These are phyloP conservation scores for Sebastes oblongus DNA, from an alignment of 2,797 vertebrate genomes.

Conservation along the genomic window DNA sequence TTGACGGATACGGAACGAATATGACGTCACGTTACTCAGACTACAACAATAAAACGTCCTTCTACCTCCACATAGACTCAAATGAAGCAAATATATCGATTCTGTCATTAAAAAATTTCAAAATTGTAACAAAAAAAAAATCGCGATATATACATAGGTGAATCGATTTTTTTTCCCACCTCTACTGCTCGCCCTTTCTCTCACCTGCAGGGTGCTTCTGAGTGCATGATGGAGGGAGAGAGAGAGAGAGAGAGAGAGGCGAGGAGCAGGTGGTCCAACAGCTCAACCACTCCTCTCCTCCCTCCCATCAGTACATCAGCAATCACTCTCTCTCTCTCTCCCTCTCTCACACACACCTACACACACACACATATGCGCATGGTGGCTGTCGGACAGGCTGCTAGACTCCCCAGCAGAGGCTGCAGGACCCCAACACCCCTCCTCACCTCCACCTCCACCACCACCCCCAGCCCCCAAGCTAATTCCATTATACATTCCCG, in stretches of 20 bases:
- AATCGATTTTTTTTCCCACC: too few species aligned
- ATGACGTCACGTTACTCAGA: too few species aligned
- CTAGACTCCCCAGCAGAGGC: constrained; percentile 70
- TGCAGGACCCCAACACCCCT: constrained; percentile 32
- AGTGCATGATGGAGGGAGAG: constrained; percentile 2
- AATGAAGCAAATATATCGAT: too few species aligned
- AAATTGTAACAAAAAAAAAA: too few species aligned
- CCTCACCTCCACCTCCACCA: not conserved
- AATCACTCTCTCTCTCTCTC: constrained; percentile 39
- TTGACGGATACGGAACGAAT: too few species aligned
- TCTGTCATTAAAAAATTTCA: too few species aligned
- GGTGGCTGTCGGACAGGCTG: constrained; percentile 67
- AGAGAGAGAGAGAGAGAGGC: not conserved
- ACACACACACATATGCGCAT: constrained; percentile 16
- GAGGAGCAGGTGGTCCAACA: constrained; percentile 71
- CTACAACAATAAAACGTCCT: too few species aligned
- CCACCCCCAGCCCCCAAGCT: constrained; percentile 54
- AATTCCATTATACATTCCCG: constrained; percentile 86
- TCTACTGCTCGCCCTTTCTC: not conserved
- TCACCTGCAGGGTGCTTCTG: constrained; percentile 29
- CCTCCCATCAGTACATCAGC: constrained; percentile 54
- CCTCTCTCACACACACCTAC: not conserved
- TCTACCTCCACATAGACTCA: too few species aligned
- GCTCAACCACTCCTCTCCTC: constrained; percentile 56
- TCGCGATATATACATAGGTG: too few species aligned